Percentiles rank a stretch among this genome's conserved stretches.
These are phyloP conservation scores for Heterocephalus glaber DNA, from an alignment of 2,113 vertebrate species.

Conservation along the genomic window DNA sequence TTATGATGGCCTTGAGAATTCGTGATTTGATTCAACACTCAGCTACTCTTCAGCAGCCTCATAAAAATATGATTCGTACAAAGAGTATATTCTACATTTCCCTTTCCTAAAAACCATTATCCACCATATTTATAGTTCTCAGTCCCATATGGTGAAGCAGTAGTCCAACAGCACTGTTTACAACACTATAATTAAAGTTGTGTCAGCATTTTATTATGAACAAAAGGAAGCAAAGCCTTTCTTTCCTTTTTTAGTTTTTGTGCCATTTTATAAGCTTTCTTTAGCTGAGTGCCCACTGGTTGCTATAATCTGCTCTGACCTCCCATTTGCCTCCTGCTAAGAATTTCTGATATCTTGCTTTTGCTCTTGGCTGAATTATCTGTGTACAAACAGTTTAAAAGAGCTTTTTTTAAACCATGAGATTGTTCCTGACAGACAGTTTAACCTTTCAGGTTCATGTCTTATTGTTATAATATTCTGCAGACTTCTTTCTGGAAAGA, in stretches of 20 bases:
- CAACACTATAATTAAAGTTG: conserved; percentile 71
- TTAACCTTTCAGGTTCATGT: conserved; percentile 34
- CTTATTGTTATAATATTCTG: neutral
- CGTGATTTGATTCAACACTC: conserved; percentile 79
- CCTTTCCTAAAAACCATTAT: conserved; percentile 60
- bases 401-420: conserved; percentile 22
- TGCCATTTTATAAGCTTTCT: conserved; percentile 45
- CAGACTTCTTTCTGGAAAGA: conserved; percentile 23
- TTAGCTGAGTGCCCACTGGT: conserved; percentile 39
- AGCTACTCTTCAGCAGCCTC: conserved; percentile 74
- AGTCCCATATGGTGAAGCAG: conserved; percentile 51
- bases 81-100: conserved; percentile 66
- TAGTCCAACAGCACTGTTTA: conserved; percentile 55
- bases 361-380: conserved; percentile 14
- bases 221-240: conserved; percentile 48
- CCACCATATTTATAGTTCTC: conserved; percentile 67
- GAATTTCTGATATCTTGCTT: conserved; percentile 58
- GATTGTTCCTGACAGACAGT: neutral
- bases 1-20: conserved; percentile 84
- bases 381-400: conserved; percentile 60
- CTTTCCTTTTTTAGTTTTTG: neutral
- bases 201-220: conserved; percentile 70
- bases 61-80: conserved; percentile 76
- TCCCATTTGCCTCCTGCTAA: conserved; percentile 38
- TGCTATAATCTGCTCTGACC: conserved; percentile 13